Conservation (phyloP, 2,113 vertebrate genomes). For the Turdus rufiventris region DNA sequence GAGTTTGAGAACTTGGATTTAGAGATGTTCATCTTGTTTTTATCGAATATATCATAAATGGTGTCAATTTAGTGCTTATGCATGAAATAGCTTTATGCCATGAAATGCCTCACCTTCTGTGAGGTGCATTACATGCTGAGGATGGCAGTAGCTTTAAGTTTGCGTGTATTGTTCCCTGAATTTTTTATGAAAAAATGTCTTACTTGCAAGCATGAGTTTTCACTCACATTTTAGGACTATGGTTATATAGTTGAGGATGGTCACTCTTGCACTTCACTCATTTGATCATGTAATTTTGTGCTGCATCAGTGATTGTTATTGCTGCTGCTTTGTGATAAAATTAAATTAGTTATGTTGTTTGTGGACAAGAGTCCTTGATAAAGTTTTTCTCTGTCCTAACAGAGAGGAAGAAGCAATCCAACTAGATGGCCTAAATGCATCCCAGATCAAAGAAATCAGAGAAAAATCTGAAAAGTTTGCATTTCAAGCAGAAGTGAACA, state of each 20-base stretch:
- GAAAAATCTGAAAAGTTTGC: constrained; percentile 96
- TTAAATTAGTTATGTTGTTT: background rate
- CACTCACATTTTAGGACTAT: background rate
- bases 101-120: background rate
- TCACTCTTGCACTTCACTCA: fast-evolving
- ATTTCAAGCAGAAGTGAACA: constrained; percentile 97
- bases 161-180: background rate
- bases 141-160: background rate
- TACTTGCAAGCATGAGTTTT: background rate
- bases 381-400: too few species aligned
- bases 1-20: background rate
- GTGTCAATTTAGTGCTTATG: background rate
- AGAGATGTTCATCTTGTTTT: fast-evolving
- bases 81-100: background rate
- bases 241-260: background rate
- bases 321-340: background rate
- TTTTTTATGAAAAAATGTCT: background rate
- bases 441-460: constrained; percentile 95
- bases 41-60: background rate
- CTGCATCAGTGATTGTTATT: background rate
- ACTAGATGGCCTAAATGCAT: constrained; percentile 92
- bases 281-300: background rate
- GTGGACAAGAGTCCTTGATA: background rate
- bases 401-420: constrained; percentile 98
- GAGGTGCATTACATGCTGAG: background rate